Percentiles rank a stretch among this genome's conserved stretches.
These are phyloP conservation scores for Dicycla oo DNA, from an alignment of 2,888 invertebrate species.

Conservation along the genomic window DNA sequence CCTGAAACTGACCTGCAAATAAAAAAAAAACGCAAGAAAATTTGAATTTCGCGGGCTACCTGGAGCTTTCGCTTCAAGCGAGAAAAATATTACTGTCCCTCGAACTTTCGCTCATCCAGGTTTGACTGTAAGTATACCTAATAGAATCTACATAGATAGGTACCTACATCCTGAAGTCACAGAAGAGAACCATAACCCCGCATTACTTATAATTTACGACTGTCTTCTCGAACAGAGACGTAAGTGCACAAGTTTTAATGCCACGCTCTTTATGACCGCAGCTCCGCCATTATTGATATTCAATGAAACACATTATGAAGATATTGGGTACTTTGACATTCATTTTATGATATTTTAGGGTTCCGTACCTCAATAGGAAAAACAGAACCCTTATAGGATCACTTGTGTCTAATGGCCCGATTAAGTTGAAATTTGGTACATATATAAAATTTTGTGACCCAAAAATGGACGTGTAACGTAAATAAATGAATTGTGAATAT, in stretches of 20 bases:
- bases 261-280: slow-evolving; percentile 71
- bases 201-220: slow-evolving; percentile 77
- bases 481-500: no score
- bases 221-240: slow-evolving; percentile 66
- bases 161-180: slow-evolving; percentile 17
- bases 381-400: no score
- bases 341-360: no score
- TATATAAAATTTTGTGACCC: no score
- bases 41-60: no score
- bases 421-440: no score
- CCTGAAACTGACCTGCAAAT: no score
- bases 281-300: slow-evolving; percentile 72
- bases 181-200: slow-evolving; percentile 53
- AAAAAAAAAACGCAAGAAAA: no score
- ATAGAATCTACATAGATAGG: slow-evolving; percentile 1
- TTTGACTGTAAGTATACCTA: neutral
- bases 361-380: no score
- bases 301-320: slow-evolving; percentile 67
- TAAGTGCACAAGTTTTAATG: slow-evolving; percentile 80
- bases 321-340: slow-evolving; percentile 51
- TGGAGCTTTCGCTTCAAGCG: no score
- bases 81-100: neutral
- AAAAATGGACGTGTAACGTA: no score
- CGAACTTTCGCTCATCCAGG: neutral
- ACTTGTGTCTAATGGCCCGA: no score